Percentiles rank a stretch among this genome's conserved stretches.
Conservation (phyloP, 2,888 invertebrate species). For the Herminia tarsipennalis region DNA sequence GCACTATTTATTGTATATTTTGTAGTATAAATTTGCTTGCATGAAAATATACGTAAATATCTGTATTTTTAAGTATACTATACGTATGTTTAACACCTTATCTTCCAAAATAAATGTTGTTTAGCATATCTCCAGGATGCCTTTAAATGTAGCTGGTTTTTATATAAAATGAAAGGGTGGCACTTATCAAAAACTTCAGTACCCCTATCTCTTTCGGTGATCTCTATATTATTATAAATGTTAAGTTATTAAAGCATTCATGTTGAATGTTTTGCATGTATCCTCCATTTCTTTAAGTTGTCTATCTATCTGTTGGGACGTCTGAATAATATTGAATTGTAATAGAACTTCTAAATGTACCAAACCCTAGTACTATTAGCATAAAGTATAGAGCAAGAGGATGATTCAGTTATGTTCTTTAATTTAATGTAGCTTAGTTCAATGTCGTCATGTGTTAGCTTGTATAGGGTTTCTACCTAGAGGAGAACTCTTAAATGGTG, state of each 20-base stretch:
- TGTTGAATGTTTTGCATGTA: conserved; percentile 62
- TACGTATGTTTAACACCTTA: conserved; percentile 65
- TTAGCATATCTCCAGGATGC: conserved; percentile 65
- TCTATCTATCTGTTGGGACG: conserved; percentile 42
- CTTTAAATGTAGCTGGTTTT: conserved; percentile 63
- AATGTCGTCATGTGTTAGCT: conserved; percentile 77
- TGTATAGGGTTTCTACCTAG: conserved; percentile 48
- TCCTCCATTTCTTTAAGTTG: conserved; percentile 53
- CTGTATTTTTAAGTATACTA: conserved; percentile 57
- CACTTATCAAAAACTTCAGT: conserved; percentile 50
- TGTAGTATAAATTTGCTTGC: conserved; percentile 74
- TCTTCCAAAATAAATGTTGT: conserved; percentile 86
- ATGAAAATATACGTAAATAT: conserved; percentile 72
- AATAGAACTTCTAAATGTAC: conserved; percentile 47
- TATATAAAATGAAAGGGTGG: conserved; percentile 58
- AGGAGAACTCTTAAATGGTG: conserved; percentile 39
- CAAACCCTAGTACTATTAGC: conserved; percentile 46
- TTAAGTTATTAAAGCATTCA: conserved; percentile 29
- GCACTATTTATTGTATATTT: conserved; percentile 74
- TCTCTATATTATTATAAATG: conserved; percentile 38
- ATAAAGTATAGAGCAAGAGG: conserved; percentile 40
- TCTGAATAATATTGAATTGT: conserved; percentile 40
- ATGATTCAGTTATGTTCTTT: conserved; percentile 48
- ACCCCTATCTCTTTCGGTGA: conserved; percentile 47
- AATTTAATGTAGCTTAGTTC: conserved; percentile 68